Percentiles rank a stretch among this genome's conserved stretches.
phyloP scores from a whole-genome alignment of 2,113 vertebrate genomes.

The Aramus guarauna region DNA sequence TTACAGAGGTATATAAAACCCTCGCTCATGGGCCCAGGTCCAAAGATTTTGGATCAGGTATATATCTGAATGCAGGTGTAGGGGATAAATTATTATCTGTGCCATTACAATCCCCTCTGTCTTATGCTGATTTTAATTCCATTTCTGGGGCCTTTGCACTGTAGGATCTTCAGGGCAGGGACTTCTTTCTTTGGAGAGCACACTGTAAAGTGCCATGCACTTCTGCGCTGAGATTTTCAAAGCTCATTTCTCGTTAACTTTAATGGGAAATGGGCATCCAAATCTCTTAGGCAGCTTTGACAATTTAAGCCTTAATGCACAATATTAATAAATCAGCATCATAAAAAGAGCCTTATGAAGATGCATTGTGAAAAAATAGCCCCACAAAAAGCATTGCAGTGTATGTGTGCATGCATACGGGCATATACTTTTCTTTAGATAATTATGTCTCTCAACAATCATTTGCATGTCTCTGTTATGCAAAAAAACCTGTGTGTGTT shows the following conservation, averaged over 20 bases:
- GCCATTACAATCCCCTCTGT: neutral
- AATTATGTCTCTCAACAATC: constrained; percentile 41
- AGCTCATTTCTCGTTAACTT: constrained; percentile 68
- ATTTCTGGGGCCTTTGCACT: neutral
- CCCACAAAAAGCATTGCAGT: neutral
- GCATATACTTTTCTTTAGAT: constrained; percentile 26
- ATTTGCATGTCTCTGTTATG: constrained; percentile 61
- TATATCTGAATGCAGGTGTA: neutral
- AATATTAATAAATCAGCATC: constrained; percentile 65
- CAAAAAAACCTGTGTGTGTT: constrained; percentile 14
- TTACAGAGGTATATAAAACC: neutral
- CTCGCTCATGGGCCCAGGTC: neutral
- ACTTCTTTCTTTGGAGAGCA: constrained; percentile 33
- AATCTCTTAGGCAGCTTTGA: constrained; percentile 64
- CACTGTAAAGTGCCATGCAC: constrained; percentile 13
- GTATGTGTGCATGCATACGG: neutral
- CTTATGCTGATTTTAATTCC: neutral
- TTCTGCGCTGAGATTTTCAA: constrained; percentile 52
- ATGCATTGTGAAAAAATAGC: neutral
- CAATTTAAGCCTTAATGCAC: constrained; percentile 65
- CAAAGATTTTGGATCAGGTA: constrained; percentile 23
- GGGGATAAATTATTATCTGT: neutral
- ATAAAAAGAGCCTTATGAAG: constrained; percentile 61
- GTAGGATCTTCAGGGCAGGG: constrained; percentile 17
- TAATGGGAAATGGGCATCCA: constrained; percentile 68